Evolutionary conservation across 2,888 invertebrate genomes (phyloP).

Genomic region (Lepas anatifera): DNA sequence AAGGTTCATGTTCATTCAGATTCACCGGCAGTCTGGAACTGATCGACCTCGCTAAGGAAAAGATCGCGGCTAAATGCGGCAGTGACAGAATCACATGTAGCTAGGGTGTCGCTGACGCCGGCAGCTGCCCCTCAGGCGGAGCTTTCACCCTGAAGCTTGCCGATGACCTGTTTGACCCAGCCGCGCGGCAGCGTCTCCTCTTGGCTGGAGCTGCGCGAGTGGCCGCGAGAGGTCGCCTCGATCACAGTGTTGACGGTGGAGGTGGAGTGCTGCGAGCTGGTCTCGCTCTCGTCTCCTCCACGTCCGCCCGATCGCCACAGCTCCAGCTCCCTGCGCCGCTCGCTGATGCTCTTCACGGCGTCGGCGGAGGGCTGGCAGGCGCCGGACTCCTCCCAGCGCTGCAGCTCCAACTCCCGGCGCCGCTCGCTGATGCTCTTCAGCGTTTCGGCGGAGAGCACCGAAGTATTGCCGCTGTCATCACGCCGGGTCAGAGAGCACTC

Average conservation of each 20-base stretch:
- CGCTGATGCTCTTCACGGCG: constrained; percentile 31
- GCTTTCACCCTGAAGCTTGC: constrained; percentile 46
- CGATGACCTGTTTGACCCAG: constrained; percentile 63
- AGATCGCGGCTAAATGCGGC: not conserved
- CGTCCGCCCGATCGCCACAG: constrained; percentile 27
- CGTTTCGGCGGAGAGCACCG: constrained; percentile 30
- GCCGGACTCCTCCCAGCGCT: no score
- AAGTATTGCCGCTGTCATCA: constrained; percentile 18
- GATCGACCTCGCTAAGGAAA: not conserved
- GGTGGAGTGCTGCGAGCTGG: constrained; percentile 35
- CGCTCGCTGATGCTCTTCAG: constrained; percentile 32
- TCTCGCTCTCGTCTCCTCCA: constrained; percentile 32
- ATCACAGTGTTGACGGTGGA: constrained; percentile 34
- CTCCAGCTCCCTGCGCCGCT: constrained; percentile 33
- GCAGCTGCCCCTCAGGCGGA: not conserved
- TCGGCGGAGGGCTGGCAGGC: constrained; percentile 29
- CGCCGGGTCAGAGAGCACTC: constrained; percentile 30
- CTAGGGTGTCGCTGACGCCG: no score
- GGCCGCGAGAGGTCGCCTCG: constrained; percentile 28
- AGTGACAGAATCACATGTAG: not conserved
- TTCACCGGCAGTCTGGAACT: no score
- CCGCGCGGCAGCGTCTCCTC: constrained; percentile 36
- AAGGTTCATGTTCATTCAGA: no score
- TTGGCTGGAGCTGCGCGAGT: constrained; percentile 9
- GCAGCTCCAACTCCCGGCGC: constrained; percentile 32